Base-by-base conservation (phyloP, 2,113 vertebrate genomes). In the Ovis canadensis region DNA sequence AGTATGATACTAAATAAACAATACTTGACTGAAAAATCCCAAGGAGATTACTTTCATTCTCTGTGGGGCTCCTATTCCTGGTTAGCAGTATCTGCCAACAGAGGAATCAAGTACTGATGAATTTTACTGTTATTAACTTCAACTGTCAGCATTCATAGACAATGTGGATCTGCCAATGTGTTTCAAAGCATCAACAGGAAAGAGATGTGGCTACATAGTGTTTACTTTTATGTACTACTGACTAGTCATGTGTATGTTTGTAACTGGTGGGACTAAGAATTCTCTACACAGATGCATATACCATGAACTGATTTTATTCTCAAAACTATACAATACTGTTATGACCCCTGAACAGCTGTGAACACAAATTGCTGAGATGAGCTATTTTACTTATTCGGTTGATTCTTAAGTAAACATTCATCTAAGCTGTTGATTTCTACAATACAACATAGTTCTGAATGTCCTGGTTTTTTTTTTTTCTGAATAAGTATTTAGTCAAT, bases 1-100 rank as follows among this genome's bases (percentile, higher is more conserved):
- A 71, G 54, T 95, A 97, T 94, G 31, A 78, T 21, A 96, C 55
- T 94, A 91, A 96, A 11, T 86, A 45, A 95, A 96, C 7, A 95
- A 11, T 5, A 91, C 12, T 55, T 0, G 0, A 64, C 54, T 96
- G 97, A 97, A 27, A 92, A 77, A 50, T 52, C 43, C 36, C 8
- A n/a, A 29, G 40, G 25, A 74, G 5, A 67, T 87, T 93, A n/a
- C 8, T 27, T n/a, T 92, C 64, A 60, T 54, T 89, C 45, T 93
- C 43, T 48, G 3, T 33, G 55, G 54, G 81, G 50, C 48, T 16
- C 27, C 33, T n/a, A 52, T 52, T 8, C 21, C 33, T 83, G 52
- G 36, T 25, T n/a, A 77, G 21, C 52, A n/a, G 33, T 57, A 6
- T 48, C 48, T 94, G 23, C 50, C 64, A 95, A 78, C 25, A 83